Conservation (phyloP, 2,797 vertebrate species). For the Liparis tanakae region DNA sequence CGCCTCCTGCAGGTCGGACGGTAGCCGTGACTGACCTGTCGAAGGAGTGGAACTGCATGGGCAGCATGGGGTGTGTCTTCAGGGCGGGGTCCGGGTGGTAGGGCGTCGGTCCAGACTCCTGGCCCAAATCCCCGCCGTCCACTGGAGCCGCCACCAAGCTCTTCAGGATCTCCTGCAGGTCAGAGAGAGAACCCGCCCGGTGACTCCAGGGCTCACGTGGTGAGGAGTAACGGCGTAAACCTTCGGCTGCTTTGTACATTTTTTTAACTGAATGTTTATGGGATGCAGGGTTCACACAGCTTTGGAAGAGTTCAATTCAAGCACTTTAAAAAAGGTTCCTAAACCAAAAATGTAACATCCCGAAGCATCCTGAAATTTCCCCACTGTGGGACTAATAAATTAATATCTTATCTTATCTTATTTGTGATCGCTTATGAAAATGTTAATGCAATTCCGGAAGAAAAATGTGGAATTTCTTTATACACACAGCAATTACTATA, state of each 20-base stretch:
- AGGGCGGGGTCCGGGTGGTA: constrained; percentile 93
- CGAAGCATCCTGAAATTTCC: too few species aligned
- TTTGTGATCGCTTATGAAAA: not conserved
- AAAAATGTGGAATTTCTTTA: not conserved
- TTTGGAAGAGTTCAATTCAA: not conserved
- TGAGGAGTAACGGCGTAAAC: not conserved
- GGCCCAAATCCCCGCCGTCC: constrained; percentile 91
- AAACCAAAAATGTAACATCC: not conserved
- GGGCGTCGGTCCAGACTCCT: constrained; percentile 89
- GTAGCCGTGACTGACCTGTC: constrained; percentile 86
- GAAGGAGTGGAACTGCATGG: constrained; percentile 99
- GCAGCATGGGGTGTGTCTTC: constrained; percentile 95
- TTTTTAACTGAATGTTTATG: not conserved
- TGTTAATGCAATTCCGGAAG: not conserved
- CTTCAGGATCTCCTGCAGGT: constrained; percentile 92
- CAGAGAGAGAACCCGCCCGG: constrained; percentile 6
- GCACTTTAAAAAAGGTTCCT: not conserved
- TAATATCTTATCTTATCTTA: too few species aligned
- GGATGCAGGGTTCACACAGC: not conserved
- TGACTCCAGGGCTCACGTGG: constrained; percentile 18
- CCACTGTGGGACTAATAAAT: too few species aligned
- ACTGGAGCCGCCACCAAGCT: constrained; percentile 96
- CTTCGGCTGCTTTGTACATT: not conserved
- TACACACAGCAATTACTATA: not conserved
- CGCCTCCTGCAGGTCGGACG: constrained; percentile 4